These are phyloP conservation scores for Caenorhabditis afra DNA, from an alignment of 2,888 invertebrate species.

Conservation along the genomic window DNA sequence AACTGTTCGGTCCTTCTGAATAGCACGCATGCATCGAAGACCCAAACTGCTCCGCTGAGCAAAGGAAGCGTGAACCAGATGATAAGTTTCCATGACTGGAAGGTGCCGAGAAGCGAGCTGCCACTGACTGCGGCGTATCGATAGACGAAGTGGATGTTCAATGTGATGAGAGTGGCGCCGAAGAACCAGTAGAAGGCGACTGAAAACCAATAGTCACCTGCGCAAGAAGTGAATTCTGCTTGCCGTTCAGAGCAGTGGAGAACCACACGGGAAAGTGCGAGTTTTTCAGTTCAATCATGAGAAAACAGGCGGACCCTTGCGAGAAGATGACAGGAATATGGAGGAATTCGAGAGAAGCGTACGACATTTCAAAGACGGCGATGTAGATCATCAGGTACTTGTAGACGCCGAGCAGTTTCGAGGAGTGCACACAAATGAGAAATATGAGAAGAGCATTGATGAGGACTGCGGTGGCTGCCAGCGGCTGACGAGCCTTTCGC, in stretches of 20 bases:
- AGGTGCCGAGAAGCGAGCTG: not conserved
- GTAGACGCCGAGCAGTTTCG: not conserved
- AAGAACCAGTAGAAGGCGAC: conserved; percentile 2
- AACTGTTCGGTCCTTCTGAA: not conserved
- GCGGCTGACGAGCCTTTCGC: not conserved
- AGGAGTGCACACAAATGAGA: not conserved
- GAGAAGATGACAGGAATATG: not conserved
- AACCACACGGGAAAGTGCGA: not conserved
- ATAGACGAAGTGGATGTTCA: conserved; percentile 11
- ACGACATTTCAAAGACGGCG: not conserved
- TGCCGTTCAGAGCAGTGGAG: not conserved
- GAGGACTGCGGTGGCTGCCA: not conserved
- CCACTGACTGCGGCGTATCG: not conserved
- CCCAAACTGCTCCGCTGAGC: not conserved
- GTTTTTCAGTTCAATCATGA: not conserved
- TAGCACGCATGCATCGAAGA: not conserved
- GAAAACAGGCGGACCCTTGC: conserved; percentile 1
- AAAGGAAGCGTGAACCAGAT: not conserved
- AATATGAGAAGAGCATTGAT: conserved; percentile 5
- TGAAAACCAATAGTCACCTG: not conserved
- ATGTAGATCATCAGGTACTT: not conserved
- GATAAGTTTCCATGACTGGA: not conserved
- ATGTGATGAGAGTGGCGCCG: not conserved
- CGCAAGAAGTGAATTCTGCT: not conserved
- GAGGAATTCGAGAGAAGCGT: not conserved